Evolutionary conservation across 2,888 invertebrate genomes (phyloP).

Genomic region (Cosmorhoe ocellata): DNA sequence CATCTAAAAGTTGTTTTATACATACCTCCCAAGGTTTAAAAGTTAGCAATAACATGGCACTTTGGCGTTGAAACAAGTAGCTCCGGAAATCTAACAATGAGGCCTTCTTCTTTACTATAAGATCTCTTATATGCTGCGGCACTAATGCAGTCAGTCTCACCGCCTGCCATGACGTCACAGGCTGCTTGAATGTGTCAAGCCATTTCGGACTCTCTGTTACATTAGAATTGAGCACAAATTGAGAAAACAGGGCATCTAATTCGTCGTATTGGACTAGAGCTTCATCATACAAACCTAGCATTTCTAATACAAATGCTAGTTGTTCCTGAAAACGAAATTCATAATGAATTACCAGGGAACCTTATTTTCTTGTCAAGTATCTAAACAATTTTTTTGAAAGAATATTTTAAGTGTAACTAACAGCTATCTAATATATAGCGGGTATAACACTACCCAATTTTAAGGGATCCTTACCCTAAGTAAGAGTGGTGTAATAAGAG

Average conservation of each 20-base stretch:
- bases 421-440: too few relatives aligned
- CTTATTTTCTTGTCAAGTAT: too few relatives aligned
- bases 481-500: too few relatives aligned
- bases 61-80: constrained; percentile 96
- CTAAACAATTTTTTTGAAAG: background rate
- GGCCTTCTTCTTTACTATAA: constrained; percentile 78
- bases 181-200: constrained; percentile 90
- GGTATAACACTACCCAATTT: too few relatives aligned
- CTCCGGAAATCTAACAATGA: constrained; percentile 95
- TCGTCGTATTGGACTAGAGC: constrained; percentile 98
- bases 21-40: constrained; percentile 91
- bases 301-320: constrained; percentile 96
- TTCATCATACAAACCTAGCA: constrained; percentile 96
- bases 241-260: constrained; percentile 97
- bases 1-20: too few relatives aligned
- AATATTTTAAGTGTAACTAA: too few relatives aligned
- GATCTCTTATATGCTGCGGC: constrained; percentile 79
- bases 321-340: constrained; percentile 88
- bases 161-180: constrained; percentile 92
- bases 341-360: background rate
- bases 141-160: constrained; percentile 85
- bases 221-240: constrained; percentile 97
- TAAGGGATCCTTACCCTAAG: too few relatives aligned
- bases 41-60: constrained; percentile 89
- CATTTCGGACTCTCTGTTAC: constrained; percentile 93